A percentile compares a stretch with the other conserved stretches of the same genome.
phyloP scores from a whole-genome alignment of 1,140 invertebrate genomes.

The Pseudobourletiella spinata region DNA sequence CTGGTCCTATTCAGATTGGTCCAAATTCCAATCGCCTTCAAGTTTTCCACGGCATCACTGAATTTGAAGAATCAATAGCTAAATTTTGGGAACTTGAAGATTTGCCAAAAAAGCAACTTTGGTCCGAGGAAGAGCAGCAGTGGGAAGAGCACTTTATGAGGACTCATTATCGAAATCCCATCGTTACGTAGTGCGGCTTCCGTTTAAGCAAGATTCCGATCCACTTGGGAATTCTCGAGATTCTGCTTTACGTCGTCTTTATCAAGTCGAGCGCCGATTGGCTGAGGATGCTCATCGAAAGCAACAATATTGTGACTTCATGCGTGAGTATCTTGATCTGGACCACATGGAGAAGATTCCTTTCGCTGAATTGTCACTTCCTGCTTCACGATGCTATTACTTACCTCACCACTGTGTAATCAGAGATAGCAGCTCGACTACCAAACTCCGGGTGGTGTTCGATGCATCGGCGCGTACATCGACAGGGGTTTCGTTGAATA shows the following conservation, averaged over 20 bases:
- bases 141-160: no score
- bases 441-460: conserved; percentile 33
- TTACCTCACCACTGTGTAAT: conserved; percentile 33
- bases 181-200: conserved; percentile 33
- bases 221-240: conserved; percentile 29
- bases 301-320: conserved; percentile 35
- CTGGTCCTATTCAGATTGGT: no score
- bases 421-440: conserved; percentile 17
- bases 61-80: no score
- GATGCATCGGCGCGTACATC: conserved; percentile 23
- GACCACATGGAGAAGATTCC: conserved; percentile 36
- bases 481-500: conserved; percentile 26
- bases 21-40: no score
- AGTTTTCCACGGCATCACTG: no score
- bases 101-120: no score
- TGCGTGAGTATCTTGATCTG: conserved; percentile 37
- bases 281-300: conserved; percentile 17
- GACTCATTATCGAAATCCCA: conserved; percentile 20
- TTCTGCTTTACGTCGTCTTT: conserved; percentile 29
- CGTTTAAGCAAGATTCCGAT: conserved; percentile 34
- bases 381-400: conserved; percentile 25
- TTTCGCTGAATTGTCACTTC: conserved; percentile 6
- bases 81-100: no score
- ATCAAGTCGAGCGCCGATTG: conserved; percentile 33
- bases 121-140: no score